A percentile compares a stretch with the other conserved stretches of the same genome.
phyloP scores from a whole-genome alignment of 2,888 invertebrate species.

The Dicycla oo region DNA sequence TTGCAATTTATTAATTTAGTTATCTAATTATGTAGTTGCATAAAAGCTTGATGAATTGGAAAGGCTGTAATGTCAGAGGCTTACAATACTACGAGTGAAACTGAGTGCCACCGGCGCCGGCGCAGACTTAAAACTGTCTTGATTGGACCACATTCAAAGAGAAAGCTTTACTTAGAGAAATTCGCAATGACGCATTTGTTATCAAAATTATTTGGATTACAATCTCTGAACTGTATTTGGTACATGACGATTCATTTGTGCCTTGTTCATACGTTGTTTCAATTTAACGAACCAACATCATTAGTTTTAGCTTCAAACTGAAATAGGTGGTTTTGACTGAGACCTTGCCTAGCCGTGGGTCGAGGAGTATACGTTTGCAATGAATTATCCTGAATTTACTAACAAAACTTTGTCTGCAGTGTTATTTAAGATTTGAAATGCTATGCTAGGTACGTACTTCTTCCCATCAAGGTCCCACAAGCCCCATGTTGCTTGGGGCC shows the following conservation, averaged over 20 bases:
- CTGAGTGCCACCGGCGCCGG: slow-evolving; percentile 43
- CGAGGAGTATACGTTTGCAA: no score
- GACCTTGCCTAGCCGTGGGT: not conserved
- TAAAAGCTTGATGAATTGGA: slow-evolving; percentile 54
- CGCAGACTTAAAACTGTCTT: slow-evolving; percentile 31
- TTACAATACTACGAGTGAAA: slow-evolving; percentile 61
- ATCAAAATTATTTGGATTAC: slow-evolving; percentile 41
- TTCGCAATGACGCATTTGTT: slow-evolving; percentile 63
- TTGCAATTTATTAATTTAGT: not conserved
- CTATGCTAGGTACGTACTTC: not conserved
- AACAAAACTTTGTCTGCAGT: not conserved
- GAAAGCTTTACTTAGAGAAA: slow-evolving; percentile 81
- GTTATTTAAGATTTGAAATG: not conserved
- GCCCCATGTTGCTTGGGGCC: not conserved
- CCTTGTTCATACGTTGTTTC: not conserved
- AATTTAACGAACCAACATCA: no score
- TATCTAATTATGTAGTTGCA: slow-evolving; percentile 37
- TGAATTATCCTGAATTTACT: not conserved
- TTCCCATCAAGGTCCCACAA: no score
- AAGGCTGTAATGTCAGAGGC: slow-evolving; percentile 59
- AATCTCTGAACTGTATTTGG: slow-evolving; percentile 15
- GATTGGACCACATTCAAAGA: slow-evolving; percentile 77
- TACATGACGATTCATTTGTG: not conserved
- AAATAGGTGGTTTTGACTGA: not conserved
- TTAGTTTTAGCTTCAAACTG: not conserved